Evolutionary conservation across 2,888 invertebrate species (phyloP).

Genomic region (Mallateleia sp.): DNA sequence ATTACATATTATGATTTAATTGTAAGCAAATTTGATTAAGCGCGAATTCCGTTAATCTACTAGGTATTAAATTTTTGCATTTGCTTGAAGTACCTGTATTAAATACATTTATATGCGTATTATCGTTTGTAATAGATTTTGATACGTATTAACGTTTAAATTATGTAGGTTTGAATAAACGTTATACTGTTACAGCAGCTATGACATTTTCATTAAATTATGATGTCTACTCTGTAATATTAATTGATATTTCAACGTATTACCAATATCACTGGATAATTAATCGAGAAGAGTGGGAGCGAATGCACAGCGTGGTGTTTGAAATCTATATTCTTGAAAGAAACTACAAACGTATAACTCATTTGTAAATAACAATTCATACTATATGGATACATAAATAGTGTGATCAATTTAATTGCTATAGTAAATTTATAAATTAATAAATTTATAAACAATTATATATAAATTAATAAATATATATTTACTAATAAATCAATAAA

Average conservation of each 20-base stretch:
- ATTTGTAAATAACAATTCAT: too few relatives aligned
- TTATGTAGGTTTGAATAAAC: slow-evolving; percentile 26
- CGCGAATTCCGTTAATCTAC: background rate
- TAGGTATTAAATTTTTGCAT: background rate
- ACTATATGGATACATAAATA: too few relatives aligned
- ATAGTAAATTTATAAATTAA: too few relatives aligned
- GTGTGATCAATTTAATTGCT: too few relatives aligned
- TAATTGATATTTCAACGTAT: slow-evolving; percentile 49
- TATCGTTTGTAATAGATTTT: slow-evolving; percentile 23
- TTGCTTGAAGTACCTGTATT: background rate
- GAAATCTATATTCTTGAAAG: too few relatives aligned
- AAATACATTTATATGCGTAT: background rate
- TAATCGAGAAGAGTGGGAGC: background rate
- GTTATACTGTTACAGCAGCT: slow-evolving; percentile 5
- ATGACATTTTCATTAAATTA: slow-evolving; percentile 49
- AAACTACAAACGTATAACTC: too few relatives aligned
- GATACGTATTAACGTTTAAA: slow-evolving; percentile 35
- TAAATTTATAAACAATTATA: too few relatives aligned
- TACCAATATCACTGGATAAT: slow-evolving; percentile 34
- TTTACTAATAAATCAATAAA: too few relatives aligned
- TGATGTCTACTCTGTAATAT: slow-evolving; percentile 21
- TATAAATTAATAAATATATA: too few relatives aligned
- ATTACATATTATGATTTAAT: too few relatives aligned
- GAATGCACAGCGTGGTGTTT: too few relatives aligned
- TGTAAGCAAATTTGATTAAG: background rate